phyloP scores from a whole-genome alignment of 2,113 vertebrate species.

The Poeciliopsis prolifica region DNA sequence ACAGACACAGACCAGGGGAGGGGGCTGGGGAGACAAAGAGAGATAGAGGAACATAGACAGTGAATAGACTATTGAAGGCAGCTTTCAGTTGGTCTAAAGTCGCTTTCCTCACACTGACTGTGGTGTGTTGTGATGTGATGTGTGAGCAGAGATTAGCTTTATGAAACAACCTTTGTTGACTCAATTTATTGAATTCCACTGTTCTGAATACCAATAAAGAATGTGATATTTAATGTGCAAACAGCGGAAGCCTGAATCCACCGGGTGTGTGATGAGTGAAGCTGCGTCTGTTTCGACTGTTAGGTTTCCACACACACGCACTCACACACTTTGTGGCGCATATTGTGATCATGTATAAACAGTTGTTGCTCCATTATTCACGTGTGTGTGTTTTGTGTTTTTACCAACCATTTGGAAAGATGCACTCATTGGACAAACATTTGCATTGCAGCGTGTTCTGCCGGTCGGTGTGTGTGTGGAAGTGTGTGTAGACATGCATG shows the following conservation, averaged over 20 bases:
- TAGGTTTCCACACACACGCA: not conserved
- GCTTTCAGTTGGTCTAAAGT: conserved; percentile 42
- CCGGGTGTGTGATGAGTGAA: conserved; percentile 8
- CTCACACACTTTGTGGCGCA: not conserved
- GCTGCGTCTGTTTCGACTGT: conserved; percentile 29
- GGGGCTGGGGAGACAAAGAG: conserved; percentile 31
- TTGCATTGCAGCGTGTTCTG: conserved; percentile 10
- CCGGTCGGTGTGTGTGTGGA: conserved; percentile 5
- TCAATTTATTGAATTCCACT: conserved; percentile 56
- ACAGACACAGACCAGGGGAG: conserved; percentile 4
- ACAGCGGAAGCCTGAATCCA: conserved; percentile 24
- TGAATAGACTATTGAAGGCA: conserved; percentile 33
- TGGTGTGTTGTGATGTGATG: conserved; percentile 39
- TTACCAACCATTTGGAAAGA: not conserved
- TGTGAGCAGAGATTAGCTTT: conserved; percentile 64
- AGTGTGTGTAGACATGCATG: conserved; percentile 1
- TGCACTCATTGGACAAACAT: conserved; percentile 7
- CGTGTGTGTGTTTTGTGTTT: conserved; percentile 7
- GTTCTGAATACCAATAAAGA: conserved; percentile 58
- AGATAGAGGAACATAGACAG: conserved; percentile 32
- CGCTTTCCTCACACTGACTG: conserved; percentile 22
- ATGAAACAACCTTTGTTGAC: conserved; percentile 63
- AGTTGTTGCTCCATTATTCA: conserved; percentile 12
- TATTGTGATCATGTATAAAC: conserved; percentile 13
- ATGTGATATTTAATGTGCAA: conserved; percentile 54